Base-by-base conservation (phyloP, 1,140 invertebrate species). In the Drosophila hydei region DNA sequence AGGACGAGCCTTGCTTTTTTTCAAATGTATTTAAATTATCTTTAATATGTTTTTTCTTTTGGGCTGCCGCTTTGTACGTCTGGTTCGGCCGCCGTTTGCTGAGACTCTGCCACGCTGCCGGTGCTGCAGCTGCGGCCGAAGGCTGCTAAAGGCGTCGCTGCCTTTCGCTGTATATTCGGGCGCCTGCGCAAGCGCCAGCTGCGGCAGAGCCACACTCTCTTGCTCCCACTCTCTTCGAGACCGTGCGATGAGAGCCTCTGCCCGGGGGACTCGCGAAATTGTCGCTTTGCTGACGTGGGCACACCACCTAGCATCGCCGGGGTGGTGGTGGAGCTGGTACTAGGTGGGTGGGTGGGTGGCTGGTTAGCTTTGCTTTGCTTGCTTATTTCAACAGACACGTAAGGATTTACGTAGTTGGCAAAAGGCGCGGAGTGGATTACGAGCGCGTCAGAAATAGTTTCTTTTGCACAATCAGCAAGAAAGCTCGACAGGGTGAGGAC, bases 201-300 rank as follows among this genome's bases (percentile, higher is more conserved):
- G 54, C 51, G 61, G n/a, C 47, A 18, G 27, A 33, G 12, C 36
- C 12, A 3, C 48, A 21, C 42, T 21, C 27, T 33, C 52, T 19
- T 33, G 7, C 12, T 12, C 21, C 14, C 55, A 51, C 25, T 38
- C 23, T 18, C 16, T 19, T 43, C 45, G 9, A 43, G 42, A 9
- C 60, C 2, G 12, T 23, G 30, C 19, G 30, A 16, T 42, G n/a
- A 42, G 38, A 60, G 68, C 80, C 81, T 75, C 80, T 81, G 81
- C 81, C 81, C 81, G 81, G 81, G 80, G 77, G 81, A 85, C 62
- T 85, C 83, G 81, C 80, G 72, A 76, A 85, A 73, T 85, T 43
- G 65, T 64, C 71, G 71, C 62, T 79, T 56, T 79, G 81, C 81
- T 85, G 85, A 87, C 80, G 80, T 85, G 80, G 80, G 75, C 79